Conservation (phyloP, 1,140 invertebrate genomes). For the Neuroterus valhalla region DNA sequence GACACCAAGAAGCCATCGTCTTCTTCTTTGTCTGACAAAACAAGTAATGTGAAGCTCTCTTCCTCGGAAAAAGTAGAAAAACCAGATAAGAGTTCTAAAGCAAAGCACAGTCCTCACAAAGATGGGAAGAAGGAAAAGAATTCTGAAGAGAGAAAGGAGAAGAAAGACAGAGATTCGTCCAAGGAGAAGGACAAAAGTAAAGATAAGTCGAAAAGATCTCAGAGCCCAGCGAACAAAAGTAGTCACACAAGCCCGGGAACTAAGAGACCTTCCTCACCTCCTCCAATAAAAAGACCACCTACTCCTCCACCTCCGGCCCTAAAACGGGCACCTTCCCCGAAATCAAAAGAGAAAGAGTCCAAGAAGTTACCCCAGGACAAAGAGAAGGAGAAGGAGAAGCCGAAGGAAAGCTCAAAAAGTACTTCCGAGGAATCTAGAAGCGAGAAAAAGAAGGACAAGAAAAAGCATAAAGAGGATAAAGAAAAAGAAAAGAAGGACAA, state of each 20-base stretch:
- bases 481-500: constrained; percentile 74
- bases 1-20: constrained; percentile 75
- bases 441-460: constrained; percentile 73
- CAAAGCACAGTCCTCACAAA: constrained; percentile 76
- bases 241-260: constrained; percentile 61
- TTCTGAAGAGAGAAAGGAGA: constrained; percentile 78
- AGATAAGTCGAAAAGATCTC: constrained; percentile 80
- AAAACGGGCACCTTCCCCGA: constrained; percentile 72
- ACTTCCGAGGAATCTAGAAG: constrained; percentile 67
- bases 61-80: constrained; percentile 76
- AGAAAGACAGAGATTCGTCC: constrained; percentile 77
- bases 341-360: constrained; percentile 67
- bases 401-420: constrained; percentile 61
- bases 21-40: constrained; percentile 67
- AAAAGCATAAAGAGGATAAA: constrained; percentile 75
- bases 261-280: constrained; percentile 61
- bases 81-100: constrained; percentile 79
- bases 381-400: constrained; percentile 70
- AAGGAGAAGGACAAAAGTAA: constrained; percentile 79
- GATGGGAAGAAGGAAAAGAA: constrained; percentile 76
- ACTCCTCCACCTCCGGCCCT: constrained; percentile 66
- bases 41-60: constrained; percentile 59
- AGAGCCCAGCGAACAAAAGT: constrained; percentile 73
- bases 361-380: constrained; percentile 58
- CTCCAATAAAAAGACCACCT: constrained; percentile 59